Conservation (phyloP, 2,888 invertebrate species). For the Ennomos fuscantarius region DNA sequence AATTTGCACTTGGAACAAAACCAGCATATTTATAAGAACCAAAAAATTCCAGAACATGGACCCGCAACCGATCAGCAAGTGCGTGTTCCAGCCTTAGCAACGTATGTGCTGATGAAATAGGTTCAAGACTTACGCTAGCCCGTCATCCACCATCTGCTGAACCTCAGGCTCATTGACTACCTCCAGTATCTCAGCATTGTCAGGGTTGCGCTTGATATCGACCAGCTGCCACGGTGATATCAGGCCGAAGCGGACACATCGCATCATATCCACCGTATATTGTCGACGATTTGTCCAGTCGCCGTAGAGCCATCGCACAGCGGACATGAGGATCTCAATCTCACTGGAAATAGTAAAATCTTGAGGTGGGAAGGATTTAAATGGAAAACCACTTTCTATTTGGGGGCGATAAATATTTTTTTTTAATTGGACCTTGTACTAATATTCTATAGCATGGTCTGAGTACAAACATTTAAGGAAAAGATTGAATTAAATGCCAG, state of each 20-base stretch:
- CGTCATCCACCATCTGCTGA: slow-evolving; percentile 92
- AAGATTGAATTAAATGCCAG: too few species aligned
- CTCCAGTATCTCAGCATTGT: slow-evolving; percentile 89
- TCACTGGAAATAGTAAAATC: slow-evolving; percentile 65
- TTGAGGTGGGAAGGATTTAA: too few species aligned
- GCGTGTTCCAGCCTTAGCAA: too few species aligned
- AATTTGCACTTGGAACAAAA: too few species aligned
- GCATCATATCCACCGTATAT: slow-evolving; percentile 86
- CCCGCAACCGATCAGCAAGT: too few species aligned
- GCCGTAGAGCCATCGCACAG: slow-evolving; percentile 91
- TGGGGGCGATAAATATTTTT: too few species aligned
- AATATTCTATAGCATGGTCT: too few species aligned
- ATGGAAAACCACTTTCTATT: too few species aligned
- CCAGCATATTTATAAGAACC: background rate
- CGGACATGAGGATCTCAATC: slow-evolving; percentile 92
- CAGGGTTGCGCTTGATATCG: slow-evolving; percentile 90
- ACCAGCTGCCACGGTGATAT: slow-evolving; percentile 93
- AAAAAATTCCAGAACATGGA: too few species aligned
- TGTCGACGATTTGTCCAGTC: slow-evolving; percentile 87
- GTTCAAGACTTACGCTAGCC: slow-evolving; percentile 87
- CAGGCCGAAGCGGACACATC: slow-evolving; percentile 91
- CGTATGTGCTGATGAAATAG: too few species aligned
- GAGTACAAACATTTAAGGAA: too few species aligned
- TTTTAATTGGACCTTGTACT: too few species aligned
- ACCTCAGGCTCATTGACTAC: slow-evolving; percentile 88